Base-by-base conservation (phyloP, 2,797 vertebrate species). In the Prunella strophiata region DNA sequence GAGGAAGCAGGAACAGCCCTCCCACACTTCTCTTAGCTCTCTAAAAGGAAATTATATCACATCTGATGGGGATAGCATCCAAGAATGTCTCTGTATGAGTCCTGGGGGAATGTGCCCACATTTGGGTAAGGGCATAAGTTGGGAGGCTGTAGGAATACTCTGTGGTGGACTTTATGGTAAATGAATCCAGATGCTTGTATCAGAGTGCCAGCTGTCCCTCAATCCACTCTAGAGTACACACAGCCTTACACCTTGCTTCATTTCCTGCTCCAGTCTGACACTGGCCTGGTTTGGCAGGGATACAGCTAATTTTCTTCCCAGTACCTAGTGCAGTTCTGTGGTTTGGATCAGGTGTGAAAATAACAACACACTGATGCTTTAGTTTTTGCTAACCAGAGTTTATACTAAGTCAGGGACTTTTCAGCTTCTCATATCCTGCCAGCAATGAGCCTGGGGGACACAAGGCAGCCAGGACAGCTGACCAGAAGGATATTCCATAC, bases 1-100 rank as follows among this genome's bases (percentile, higher is more conserved):
- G 76, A 89, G 82, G 89, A 95, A 92, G 55, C n/a, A 54, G 50
- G 50, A 94, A 63, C 67, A 50, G 45, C 16, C 71, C 81, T 93
- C 86, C 87, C 61, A 78, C 3, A 0, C 76, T 75, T 85, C 85
- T 66, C 7, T 5, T 80, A 72, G 54, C 12, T 71, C 62, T 85
- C 48, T 65, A 26, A 62, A 59, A 77, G 61, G 72, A 92, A 96
- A 75, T 85, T 62, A 36, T 58, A 80, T 72, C 65, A 80, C 47
- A 34, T 61, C 61, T 57, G 58, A 58, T 2, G 1, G 38, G 40
- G 61, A 80, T 72, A 61, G 38, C 48, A 83, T 92, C 45, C 10
- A 17, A 68, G 75, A 89, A 89, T 30, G 22, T 48, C 48, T 92
- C 59, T 34, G 6, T 6, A 57, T 59, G 73, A 74, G 19, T 87